These are phyloP conservation scores for Limanda limanda DNA, from an alignment of 2,113 vertebrate species.

Conservation along the genomic window DNA sequence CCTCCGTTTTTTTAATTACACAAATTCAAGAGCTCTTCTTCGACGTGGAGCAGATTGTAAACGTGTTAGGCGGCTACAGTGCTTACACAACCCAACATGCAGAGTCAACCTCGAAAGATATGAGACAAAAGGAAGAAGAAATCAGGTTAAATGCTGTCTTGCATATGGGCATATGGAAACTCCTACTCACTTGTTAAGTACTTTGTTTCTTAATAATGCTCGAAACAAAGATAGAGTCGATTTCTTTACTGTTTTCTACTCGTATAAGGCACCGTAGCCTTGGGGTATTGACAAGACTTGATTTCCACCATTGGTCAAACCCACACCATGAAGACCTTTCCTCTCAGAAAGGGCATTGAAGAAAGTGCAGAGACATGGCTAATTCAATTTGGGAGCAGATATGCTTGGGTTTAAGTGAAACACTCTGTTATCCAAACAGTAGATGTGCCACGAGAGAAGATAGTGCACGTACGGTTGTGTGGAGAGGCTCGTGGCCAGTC, in stretches of 20 bases:
- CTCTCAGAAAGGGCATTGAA: constrained; percentile 57
- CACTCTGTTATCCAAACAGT: constrained; percentile 74
- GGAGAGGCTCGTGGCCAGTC: constrained; percentile 68
- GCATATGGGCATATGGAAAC: constrained; percentile 60
- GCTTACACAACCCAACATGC: constrained; percentile 61
- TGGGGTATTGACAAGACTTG: constrained; percentile 58
- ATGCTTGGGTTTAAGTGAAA: constrained; percentile 71
- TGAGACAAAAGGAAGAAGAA: constrained; percentile 62
- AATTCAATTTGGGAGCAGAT: constrained; percentile 75
- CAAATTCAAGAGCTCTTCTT: constrained; percentile 62
- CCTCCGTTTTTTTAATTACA: constrained; percentile 69
- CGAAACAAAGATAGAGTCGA: constrained; percentile 15
- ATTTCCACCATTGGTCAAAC: constrained; percentile 71
- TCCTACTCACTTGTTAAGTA: constrained; percentile 61
- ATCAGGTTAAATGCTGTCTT: constrained; percentile 53
- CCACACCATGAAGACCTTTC: constrained; percentile 53
- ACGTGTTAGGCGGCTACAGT: constrained; percentile 61
- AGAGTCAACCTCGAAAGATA: constrained; percentile 63
- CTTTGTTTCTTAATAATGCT: constrained; percentile 48
- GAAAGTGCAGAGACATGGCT: constrained; percentile 68
- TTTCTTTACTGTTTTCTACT: constrained; percentile 23
- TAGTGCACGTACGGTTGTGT: constrained; percentile 53
- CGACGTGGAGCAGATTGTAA: constrained; percentile 67
- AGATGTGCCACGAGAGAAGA: constrained; percentile 71
- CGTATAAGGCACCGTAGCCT: constrained; percentile 37